Evolutionary conservation across 2,888 invertebrate species (phyloP).

Genomic region (Steinernema scapterisci): DNA sequence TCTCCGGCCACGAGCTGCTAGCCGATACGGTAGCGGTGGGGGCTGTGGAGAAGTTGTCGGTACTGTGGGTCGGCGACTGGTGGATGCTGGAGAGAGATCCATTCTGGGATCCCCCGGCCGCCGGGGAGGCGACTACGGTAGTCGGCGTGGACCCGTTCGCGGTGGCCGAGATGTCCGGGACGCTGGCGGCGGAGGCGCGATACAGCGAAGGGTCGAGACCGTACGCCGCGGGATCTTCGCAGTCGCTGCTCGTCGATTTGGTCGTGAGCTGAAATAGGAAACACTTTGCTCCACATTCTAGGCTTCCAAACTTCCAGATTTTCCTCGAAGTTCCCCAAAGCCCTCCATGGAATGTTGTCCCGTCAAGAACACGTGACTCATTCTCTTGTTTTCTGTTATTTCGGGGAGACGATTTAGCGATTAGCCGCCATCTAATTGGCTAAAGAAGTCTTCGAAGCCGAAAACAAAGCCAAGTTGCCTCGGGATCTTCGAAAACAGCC

Average conservation of each 20-base stretch:
- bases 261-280: conserved; percentile 55
- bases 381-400: neutral
- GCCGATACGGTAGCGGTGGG: conserved; percentile 30
- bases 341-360: neutral
- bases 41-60: conserved; percentile 12
- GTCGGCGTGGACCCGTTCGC: conserved; percentile 21
- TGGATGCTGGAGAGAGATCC: conserved; percentile 2
- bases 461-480: neutral
- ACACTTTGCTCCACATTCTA: too few species aligned
- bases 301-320: too few species aligned
- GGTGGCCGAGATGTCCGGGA: conserved; percentile 20
- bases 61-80: conserved; percentile 25
- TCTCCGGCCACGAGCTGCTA: conserved; percentile 40
- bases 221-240: conserved; percentile 55
- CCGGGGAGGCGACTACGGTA: conserved; percentile 9
- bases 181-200: conserved; percentile 35
- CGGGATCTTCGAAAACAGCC: neutral
- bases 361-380: neutral
- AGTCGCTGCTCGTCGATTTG: conserved; percentile 45
- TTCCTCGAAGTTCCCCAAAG: neutral
- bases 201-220: conserved; percentile 62
- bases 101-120: conserved; percentile 31
- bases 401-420: conserved; percentile 1
- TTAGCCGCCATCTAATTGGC: conserved; percentile 8
- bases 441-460: neutral